Evolutionary conservation across 1,140 invertebrate species (phyloP), one percentile per base, ranked within the genome.

Genomic region (Zaprionus tsacasi): DNA sequence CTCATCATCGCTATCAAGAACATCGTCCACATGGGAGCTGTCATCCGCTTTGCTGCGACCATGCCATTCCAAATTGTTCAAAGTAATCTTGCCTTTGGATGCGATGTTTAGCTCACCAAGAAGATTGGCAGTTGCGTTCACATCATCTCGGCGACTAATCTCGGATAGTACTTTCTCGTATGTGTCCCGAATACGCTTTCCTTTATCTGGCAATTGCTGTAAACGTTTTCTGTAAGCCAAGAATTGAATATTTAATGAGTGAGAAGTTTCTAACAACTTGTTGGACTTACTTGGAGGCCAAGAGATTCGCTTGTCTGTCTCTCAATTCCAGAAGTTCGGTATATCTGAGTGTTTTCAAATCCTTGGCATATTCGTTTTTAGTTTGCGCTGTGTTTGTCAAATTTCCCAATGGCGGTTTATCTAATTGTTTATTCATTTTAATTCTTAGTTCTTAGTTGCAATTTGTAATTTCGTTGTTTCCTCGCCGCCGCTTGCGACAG

Each of bases 61-160:
- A 69, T 94, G 93, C 96, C 96, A 96, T 93, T 96, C 96, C 6
- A 96, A 83, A 82, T 95, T 93, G 81, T 94, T 94, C 35, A 96
- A 92, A 2, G 93, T 93, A 30, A 93, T 87, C 82, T 94, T 94
- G 27, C 94, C 94, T 45, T 94, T 92, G 6, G 90, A 82, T 50
- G 92, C 94, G 63, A 96, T 93, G 68, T 95, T 95, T 38, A 96
- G 90, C 59, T 93, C 93, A 17, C 94, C 94, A 0, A 96, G 85
- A 33, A 96, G 89, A 56, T 92, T 85, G 54, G 94, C 94, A 27
- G 95, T 93, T 72, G 94, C 85, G 15, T 96, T 94, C 27, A 95
- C 88, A 78, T 95, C 93, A 80, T 95, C 89, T 50, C 94, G 94
- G 30, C 91, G 79, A 43, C 93, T 81, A 15, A 96, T 82, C 92